phyloP scores from a whole-genome alignment of 2,888 invertebrate genomes.

The Drosophila sordidula region DNA sequence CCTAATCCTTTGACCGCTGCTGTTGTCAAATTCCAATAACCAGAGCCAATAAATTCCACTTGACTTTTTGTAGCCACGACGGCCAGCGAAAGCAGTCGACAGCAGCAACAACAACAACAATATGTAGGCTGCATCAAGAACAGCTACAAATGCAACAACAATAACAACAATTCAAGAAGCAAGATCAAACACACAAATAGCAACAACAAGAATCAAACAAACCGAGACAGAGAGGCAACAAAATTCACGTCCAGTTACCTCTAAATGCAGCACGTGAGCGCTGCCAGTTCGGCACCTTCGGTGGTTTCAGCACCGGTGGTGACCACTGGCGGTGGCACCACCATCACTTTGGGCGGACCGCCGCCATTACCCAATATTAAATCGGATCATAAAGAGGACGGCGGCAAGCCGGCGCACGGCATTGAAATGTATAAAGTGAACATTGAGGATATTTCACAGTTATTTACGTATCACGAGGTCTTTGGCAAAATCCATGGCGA shows the following conservation, averaged over 20 bases:
- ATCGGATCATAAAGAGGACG: slow-evolving; percentile 77
- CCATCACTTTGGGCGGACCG: slow-evolving; percentile 78
- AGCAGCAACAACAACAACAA: slow-evolving; percentile 60
- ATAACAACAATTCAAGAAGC: slow-evolving; percentile 45
- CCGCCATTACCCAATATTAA: slow-evolving; percentile 60
- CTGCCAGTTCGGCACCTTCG: slow-evolving; percentile 73
- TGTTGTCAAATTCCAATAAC: slow-evolving; percentile 48
- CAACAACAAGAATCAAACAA: slow-evolving; percentile 5
- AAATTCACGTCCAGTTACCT: slow-evolving; percentile 31
- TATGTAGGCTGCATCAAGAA: slow-evolving; percentile 67
- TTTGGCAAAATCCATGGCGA: slow-evolving; percentile 88
- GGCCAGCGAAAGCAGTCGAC: slow-evolving; percentile 78
- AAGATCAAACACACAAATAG: slow-evolving; percentile 32
- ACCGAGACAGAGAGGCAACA: slow-evolving; percentile 20
- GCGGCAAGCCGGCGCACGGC: slow-evolving; percentile 85
- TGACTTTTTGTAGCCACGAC: slow-evolving; percentile 72
- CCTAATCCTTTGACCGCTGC: background rate
- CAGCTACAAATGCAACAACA: slow-evolving; percentile 60
- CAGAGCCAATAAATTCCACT: slow-evolving; percentile 68
- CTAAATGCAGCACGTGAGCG: slow-evolving; percentile 83
- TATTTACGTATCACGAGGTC: slow-evolving; percentile 94
- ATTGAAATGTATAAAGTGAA: slow-evolving; percentile 91
- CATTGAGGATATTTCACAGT: slow-evolving; percentile 93
- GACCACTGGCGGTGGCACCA: slow-evolving; percentile 82
- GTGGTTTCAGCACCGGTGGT: slow-evolving; percentile 75